Conservation (phyloP, 1,140 invertebrate species). For the Frieseomelitta varia region DNA sequence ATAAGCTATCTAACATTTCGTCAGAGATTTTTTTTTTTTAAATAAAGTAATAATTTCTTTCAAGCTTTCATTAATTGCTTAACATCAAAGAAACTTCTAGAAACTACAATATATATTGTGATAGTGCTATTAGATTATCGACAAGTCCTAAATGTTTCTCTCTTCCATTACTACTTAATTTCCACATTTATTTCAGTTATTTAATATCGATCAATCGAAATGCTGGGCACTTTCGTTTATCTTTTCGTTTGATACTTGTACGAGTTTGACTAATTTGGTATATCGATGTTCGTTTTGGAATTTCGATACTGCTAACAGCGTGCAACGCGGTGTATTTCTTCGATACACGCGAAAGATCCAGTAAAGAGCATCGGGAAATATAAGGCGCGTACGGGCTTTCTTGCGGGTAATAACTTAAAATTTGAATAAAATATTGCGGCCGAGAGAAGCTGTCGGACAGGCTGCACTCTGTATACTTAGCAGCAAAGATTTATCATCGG, state of each 20-base stretch:
- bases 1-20: too few species aligned
- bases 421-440: conserved; percentile 54
- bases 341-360: neutral
- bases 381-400: conserved; percentile 6
- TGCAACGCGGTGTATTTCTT: neutral
- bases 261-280: too few species aligned
- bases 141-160: too few species aligned
- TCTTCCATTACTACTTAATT: too few species aligned
- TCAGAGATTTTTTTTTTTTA: too few species aligned
- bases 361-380: conserved; percentile 19
- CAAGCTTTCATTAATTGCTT: neutral
- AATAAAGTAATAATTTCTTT: neutral
- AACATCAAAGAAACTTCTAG: neutral
- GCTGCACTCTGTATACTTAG: conserved; percentile 40
- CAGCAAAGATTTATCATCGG: conserved; percentile 43
- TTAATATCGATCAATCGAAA: too few species aligned
- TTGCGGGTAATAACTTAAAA: conserved; percentile 32
- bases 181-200: too few species aligned
- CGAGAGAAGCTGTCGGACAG: conserved; percentile 41
- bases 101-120: too few species aligned
- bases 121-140: too few species aligned
- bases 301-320: too few species aligned
- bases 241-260: neutral
- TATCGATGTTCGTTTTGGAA: neutral
- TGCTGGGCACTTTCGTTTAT: too few species aligned